These are phyloP conservation scores for Contarinia nasturtii DNA, from an alignment of 1,140 invertebrate species.

Conservation along the genomic window DNA sequence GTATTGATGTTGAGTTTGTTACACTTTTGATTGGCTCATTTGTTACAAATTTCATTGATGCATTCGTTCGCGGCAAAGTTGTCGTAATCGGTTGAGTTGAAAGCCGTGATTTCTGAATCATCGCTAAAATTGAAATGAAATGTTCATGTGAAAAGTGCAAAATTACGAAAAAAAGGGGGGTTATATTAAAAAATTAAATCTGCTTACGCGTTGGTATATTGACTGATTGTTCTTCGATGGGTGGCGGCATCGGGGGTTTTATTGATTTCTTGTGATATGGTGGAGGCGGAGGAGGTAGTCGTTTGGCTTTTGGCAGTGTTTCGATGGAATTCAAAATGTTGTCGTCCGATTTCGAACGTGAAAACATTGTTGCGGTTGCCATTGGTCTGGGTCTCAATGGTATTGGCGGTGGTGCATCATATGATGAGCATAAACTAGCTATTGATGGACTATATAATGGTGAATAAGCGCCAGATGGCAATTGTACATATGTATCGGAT, in stretches of 20 bases:
- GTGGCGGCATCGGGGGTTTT: not conserved
- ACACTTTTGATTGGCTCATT: not conserved
- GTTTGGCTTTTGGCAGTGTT: conserved; percentile 34
- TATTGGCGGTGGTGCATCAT: conserved; percentile 31
- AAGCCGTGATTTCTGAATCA: no score
- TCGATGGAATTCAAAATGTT: conserved; percentile 51
- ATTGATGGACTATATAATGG: conserved; percentile 34
- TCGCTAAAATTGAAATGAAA: conserved; percentile 7
- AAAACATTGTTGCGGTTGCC: conserved; percentile 33
- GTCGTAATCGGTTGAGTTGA: not conserved
- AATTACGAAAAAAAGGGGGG: not conserved
- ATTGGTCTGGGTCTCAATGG: conserved; percentile 28
- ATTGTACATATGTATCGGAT: conserved; percentile 43
- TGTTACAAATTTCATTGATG: not conserved
- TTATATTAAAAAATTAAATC: not conserved
- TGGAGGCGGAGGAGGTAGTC: conserved; percentile 52
- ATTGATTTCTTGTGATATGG: conserved; percentile 31
- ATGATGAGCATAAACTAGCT: conserved; percentile 29
- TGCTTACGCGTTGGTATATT: not conserved
- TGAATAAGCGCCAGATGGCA: conserved; percentile 29
- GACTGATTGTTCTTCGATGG: not conserved
- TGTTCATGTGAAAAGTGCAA: not conserved
- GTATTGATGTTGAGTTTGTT: not conserved
- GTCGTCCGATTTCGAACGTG: conserved; percentile 52
- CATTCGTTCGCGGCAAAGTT: not conserved